Evolutionary conservation across 2,888 invertebrate genomes (phyloP).

Genomic region (Eupelmus urozonus): DNA sequence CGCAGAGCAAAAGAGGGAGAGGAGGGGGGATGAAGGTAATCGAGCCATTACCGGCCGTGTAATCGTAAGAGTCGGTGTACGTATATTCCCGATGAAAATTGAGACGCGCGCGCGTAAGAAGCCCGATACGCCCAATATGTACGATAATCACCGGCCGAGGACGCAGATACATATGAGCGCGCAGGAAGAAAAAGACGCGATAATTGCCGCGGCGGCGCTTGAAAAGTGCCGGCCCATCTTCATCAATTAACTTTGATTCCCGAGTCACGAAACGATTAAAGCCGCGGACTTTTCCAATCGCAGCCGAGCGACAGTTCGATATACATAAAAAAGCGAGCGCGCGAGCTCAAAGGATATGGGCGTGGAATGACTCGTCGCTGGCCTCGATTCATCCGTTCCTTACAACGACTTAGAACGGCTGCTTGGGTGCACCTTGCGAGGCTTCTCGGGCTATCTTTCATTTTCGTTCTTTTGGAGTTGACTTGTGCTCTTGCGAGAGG

Average conservation of each 20-base stretch:
- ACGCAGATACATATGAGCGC: constrained; percentile 10
- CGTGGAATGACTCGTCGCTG: constrained; percentile 72
- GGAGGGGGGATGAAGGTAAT: too few species aligned
- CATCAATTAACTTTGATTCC: constrained; percentile 61
- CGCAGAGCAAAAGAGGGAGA: too few species aligned
- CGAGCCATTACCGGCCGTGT: too few species aligned
- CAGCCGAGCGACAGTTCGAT: constrained; percentile 75
- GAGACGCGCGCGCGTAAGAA: constrained; percentile 23
- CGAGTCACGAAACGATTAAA: constrained; percentile 70
- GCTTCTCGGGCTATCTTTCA: neutral
- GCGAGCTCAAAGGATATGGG: constrained; percentile 73
- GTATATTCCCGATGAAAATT: constrained; percentile 29
- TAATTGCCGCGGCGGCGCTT: constrained; percentile 49
- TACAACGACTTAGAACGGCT: too few species aligned
- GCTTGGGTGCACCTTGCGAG: neutral
- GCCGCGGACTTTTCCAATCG: constrained; percentile 75
- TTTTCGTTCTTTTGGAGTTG: neutral
- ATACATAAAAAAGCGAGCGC: constrained; percentile 72
- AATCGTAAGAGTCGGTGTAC: too few species aligned
- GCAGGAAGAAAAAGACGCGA: constrained; percentile 35
- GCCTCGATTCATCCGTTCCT: constrained; percentile 19
- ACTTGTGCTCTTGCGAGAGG: too few species aligned
- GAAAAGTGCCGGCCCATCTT: constrained; percentile 60
- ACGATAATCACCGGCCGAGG: constrained; percentile 2
- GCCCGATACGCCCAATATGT: constrained; percentile 33